These are phyloP conservation scores for Pseudorasbora parva DNA, from an alignment of 2,113 vertebrate genomes.

Conservation along the genomic window DNA sequence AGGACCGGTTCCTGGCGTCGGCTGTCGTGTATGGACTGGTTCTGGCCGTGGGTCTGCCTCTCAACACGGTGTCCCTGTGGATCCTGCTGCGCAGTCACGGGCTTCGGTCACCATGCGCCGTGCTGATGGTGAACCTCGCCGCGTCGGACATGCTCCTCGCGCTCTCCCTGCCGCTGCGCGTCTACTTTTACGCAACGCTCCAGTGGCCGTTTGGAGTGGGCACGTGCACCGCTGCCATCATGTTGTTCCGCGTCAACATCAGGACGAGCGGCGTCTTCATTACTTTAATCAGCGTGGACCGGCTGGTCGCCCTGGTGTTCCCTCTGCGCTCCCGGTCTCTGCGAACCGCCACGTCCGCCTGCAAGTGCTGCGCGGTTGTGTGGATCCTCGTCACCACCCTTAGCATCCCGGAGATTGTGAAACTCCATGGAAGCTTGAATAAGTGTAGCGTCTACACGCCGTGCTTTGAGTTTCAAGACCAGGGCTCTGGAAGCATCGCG, in stretches of 20 bases:
- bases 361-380: constrained; percentile 42
- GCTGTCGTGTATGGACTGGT: constrained; percentile 60
- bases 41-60: constrained; percentile 61
- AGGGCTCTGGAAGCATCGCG: accelerated
- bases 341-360: constrained; percentile 54
- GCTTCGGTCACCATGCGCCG: constrained; percentile 46
- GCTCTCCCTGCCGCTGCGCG: constrained; percentile 61
- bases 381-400: constrained; percentile 59
- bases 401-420: constrained; percentile 52
- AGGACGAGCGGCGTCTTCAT: constrained; percentile 70
- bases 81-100: constrained; percentile 59
- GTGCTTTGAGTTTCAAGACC: constrained; percentile 51
- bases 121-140: constrained; percentile 70
- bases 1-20: background rate
- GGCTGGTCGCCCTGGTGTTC: constrained; percentile 70
- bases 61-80: constrained; percentile 67
- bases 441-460: accelerated
- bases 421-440: accelerated
- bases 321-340: constrained; percentile 66
- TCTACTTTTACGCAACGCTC: constrained; percentile 62
- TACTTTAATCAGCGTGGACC: constrained; percentile 71
- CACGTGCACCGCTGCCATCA: constrained; percentile 55
- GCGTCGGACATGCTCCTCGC: constrained; percentile 69
- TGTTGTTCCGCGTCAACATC: constrained; percentile 69
- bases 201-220: constrained; percentile 48